Evolutionary conservation across 2,113 vertebrate genomes (phyloP), one percentile per base, ranked within the genome.

Genomic region (Meleagris gallopavo): DNA sequence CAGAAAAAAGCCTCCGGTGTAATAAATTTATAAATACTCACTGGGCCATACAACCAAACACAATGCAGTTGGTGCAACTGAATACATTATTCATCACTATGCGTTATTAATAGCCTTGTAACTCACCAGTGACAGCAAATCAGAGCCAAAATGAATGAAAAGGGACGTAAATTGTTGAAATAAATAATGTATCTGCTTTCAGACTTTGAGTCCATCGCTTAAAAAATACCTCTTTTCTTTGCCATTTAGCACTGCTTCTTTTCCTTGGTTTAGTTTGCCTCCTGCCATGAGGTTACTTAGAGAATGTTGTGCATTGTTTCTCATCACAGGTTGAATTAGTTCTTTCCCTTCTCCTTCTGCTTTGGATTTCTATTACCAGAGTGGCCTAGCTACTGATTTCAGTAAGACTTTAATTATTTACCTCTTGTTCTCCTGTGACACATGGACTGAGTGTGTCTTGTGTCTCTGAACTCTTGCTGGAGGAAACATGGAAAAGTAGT

Each of bases 131-230:
- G 88, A 92, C 85, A 92, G 76, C 38, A 88, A 86, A 88, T 73
- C 45, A 48, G 62, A 80, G 67, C n/a, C 75, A 83, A 72, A 86
- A 73, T 77, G 54, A 94, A 85, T 73, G 17, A 76, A 91, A 94
- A 94, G 73, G 81, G 65, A 76, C 69, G 83, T 93, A 93, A 95
- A 90, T 67, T 93, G 54, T 84, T 86, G 80, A 88, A 95, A 94
- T 94, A 94, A 96, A 83, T 92, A 95, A 93, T 93, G 48, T 76
- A 78, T 96, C 80, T 91, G 22, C 71, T 92, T 75, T 78, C 73
- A 88, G 79, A 48, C 80, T 13, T 6, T 57, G 32, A 65, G 79
- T 94, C 55, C 36, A 61, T 93, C 57, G 40, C 89, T 93, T 94
- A 78, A 92, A 79, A 48, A 66, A 21, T 41, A 73, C 36, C 57